Conservation (phyloP, 2,113 vertebrate genomes). For the Phodopus roborovskii region DNA sequence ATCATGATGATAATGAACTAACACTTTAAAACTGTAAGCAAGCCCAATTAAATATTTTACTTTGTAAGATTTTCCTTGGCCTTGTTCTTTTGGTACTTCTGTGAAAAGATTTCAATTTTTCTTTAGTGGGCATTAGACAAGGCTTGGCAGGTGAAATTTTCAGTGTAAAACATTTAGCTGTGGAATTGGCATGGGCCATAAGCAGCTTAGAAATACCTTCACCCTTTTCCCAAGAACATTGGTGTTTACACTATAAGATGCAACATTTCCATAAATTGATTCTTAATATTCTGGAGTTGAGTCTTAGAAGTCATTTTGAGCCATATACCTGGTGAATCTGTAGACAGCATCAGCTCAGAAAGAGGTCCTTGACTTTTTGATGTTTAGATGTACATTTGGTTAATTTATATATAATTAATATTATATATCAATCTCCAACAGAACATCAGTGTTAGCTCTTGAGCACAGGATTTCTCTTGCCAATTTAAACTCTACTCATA, state of each 20-base stretch:
- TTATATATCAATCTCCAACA: not conserved
- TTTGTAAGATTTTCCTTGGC: not conserved
- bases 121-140: not conserved
- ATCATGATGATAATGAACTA: not conserved
- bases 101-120: slow-evolving; percentile 10
- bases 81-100: not conserved
- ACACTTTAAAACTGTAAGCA: not conserved
- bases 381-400: slow-evolving; percentile 14
- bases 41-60: not conserved
- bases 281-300: slow-evolving; percentile 38
- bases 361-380: not conserved
- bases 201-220: not conserved
- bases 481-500: not conserved
- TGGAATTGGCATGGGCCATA: not conserved
- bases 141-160: not conserved
- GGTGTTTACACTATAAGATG: not conserved
- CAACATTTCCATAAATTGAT: not conserved
- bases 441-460: not conserved
- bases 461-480: not conserved
- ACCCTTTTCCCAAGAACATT: not conserved
- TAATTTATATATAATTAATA: not conserved
- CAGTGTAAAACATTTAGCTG: not conserved
- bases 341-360: not conserved
- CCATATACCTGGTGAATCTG: not conserved
- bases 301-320: slow-evolving; percentile 6